Base-by-base conservation (phyloP, 1,140 invertebrate genomes). In the Formica selysi region DNA sequence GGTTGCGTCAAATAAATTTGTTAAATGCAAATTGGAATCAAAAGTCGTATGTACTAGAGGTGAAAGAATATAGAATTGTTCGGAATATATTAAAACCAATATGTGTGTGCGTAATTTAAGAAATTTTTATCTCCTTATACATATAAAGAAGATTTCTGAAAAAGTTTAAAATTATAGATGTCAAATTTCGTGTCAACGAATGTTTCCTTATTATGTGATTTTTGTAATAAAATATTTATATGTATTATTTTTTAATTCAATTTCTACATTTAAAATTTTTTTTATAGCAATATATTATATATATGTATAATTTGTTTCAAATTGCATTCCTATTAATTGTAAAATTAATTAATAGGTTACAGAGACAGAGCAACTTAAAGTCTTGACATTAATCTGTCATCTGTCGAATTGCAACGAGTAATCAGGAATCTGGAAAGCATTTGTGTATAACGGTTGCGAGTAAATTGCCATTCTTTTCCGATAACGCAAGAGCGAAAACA, bases 331-430 rank as follows among this genome's bases (percentile, higher is more conserved):
- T 22, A 74, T 76, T 59, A 59, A 80, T 44, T 2, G 36, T 11
- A 2, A 41, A 38, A 68, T 70, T 41, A 70, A 80, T 54, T 80
- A 70, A 57, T 19, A 68, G 65, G 48, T 70, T 70, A 80, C 16
- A 57, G 22, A 80, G 3, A 8, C 16, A 13, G 57, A n/a, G 57
- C 29, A 36, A 70, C 32, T 70, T 19, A 80, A 80, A 57, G 22
- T 57, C 6, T 16, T 29, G 32, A 57, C 48, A 36, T 80, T 38
- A 57, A 29, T 29, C 26, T 0, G n/a, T 29, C 26, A 8, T 67
- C 19, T 67, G 13, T 13, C 19, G 26, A 13, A 26, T 57, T 6
- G 13, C 36, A 59, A 8, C 29, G 6, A 65, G 7, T 19, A 57
- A 70, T 73, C 8, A n/a, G 32, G 36, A 41, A 70, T 73, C 8